Evolutionary conservation across 2,888 invertebrate species (phyloP).

Genomic region (Lochmaea capreae): DNA sequence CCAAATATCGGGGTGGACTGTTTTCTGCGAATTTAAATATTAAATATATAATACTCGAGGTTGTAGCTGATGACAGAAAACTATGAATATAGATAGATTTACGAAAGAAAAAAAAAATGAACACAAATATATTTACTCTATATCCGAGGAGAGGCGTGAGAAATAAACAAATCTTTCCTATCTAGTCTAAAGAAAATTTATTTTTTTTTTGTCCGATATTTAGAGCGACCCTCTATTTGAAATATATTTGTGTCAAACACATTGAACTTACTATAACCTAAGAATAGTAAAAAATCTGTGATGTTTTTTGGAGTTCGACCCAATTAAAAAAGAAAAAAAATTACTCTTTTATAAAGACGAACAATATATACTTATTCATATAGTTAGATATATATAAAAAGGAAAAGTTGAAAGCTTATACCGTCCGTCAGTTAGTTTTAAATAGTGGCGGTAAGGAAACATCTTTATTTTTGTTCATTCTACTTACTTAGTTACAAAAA

Average conservation of each 20-base stretch:
- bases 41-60: constrained; percentile 31
- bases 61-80: constrained; percentile 32
- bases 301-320: constrained; percentile 52
- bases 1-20: too few species aligned
- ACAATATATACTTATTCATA: constrained; percentile 33
- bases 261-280: constrained; percentile 51
- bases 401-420: constrained; percentile 39
- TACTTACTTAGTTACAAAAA: constrained; percentile 9
- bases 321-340: constrained; percentile 43
- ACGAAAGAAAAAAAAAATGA: constrained; percentile 4
- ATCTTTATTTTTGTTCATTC: constrained; percentile 16
- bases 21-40: neutral
- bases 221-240: constrained; percentile 26
- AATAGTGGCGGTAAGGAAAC: constrained; percentile 37
- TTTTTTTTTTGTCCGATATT: constrained; percentile 5
- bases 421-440: constrained; percentile 43
- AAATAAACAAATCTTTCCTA: constrained; percentile 24
- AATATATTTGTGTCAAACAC: constrained; percentile 44
- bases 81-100: constrained; percentile 32
- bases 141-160: constrained; percentile 16
- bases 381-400: constrained; percentile 32
- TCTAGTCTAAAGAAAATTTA: constrained; percentile 36
- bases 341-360: constrained; percentile 42
- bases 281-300: constrained; percentile 56
- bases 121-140: constrained; percentile 39